Base-by-base conservation (phyloP, 2,888 invertebrate genomes). In the Piscicola geometra region DNA sequence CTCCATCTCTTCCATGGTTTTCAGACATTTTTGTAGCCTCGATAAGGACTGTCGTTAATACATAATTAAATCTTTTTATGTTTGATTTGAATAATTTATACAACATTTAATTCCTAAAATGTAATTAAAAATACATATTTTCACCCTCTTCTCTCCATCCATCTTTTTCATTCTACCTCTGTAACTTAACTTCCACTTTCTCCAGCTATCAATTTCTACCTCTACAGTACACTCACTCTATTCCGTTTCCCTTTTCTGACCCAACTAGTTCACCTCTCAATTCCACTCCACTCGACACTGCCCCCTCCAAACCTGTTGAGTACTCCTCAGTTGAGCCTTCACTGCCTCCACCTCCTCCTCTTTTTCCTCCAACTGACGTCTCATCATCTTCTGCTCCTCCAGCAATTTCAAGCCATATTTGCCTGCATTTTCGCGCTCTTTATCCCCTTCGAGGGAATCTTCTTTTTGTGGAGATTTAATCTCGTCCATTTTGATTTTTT, bases 1-100 rank as follows among this genome's bases (percentile, higher is more conserved):
- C 15, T 73, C 73, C 32, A 56, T 52, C 21, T 73, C 64, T 36
- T 73, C 64, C 60, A 73, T 30, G 33, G 35, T n/a, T 36, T 73
- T 60, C n/a, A 56, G 52, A 33, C 56, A 52, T n/a, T 36, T 21
- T 33, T 73, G 73, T 33, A 64, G 47, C 28, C 25, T 35, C 18
- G 64, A 3, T 30, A 73, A 1, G n/a, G 36, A 28, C 73, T 73
- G 35, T 12, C n/a, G 56, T 33, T 0, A 12, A 73, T 56, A 1
- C n/a, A 25, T 21, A 5, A 18, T 15, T 12, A 9, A 28, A 69
- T 32, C 5, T 12, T 9, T 33, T 15, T 32, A 30, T 67, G 35
- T 33, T 69, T 41, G 5, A 41, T 41, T 41, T 41, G 41, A 41
- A 41, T 9, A 41, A 41, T 9, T 28, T 12, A 5, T 9, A 5